Evolutionary conservation across 1,140 invertebrate species (phyloP), one percentile per base, ranked within the genome.

Genomic region (Tetraneura akinire): DNA sequence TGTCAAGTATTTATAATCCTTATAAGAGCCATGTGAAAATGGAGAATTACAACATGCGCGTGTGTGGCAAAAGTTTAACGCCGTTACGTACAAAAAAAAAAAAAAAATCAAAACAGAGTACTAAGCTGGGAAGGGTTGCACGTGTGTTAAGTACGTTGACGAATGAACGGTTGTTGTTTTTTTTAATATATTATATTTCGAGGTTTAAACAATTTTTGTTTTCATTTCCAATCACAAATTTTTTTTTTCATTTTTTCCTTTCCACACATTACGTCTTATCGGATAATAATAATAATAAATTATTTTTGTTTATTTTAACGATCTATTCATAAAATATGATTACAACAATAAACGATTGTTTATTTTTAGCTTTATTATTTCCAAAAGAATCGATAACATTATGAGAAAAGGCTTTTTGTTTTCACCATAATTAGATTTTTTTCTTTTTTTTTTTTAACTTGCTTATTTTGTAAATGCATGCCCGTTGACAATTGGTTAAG

Each of bases 71-170:
- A 1, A 26, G 66, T 45, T 23, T 42, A 66, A 18, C 42, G 11
- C 13, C 5, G 42, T 68, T 47, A 6, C 21, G 21, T 14, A 23
- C 18, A 47, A 8, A 37, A 45, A 21, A 68, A 42, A 42, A 9
- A n/a, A 10, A 47, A 6, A 47, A 47, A 47, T 8, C 9, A 47
- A 47, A 29, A 45, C 32, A 66, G 45, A 68, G 11, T 45, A 68
- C 66, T 68, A 68, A 68, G 21, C 66, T 68, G 66, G 2, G 66
- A 68, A 68, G 37, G 42, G 66, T 68, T 47, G 66, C 66, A 68
- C 42, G 14, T 68, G 21, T 21, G 0, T 5, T 5, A 8, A 68
- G 14, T 68, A 47, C 8, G 47, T 68, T 47, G 37, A 68, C 6
- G n/a, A 42, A 23, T 8, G n/a, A 23, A 68, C n/a, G 4, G 32